Conservation (phyloP, 1,140 invertebrate genomes). For the Drosophila pseudoananassae region DNA sequence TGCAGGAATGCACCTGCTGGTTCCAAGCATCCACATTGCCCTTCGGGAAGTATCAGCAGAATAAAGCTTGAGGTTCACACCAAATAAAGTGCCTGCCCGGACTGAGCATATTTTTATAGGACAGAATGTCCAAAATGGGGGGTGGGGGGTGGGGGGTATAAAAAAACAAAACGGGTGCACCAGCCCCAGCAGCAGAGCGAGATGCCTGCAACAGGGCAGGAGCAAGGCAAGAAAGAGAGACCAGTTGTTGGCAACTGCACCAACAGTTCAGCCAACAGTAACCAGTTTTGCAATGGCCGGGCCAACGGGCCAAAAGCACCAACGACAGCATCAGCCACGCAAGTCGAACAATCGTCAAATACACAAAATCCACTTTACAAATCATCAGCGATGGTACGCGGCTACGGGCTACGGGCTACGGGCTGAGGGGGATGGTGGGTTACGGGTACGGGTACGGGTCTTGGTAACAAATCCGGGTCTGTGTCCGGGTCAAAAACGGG, state of each 20-base stretch:
- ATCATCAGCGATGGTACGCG: constrained; percentile 62
- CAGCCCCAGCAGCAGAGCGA: constrained; percentile 7
- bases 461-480: constrained; percentile 18
- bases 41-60: too few species aligned
- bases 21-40: too few species aligned
- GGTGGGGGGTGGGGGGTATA: too few species aligned
- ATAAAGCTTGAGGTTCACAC: too few species aligned
- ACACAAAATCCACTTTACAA: constrained; percentile 80
- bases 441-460: constrained; percentile 5
- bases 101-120: background rate
- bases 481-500: constrained; percentile 24
- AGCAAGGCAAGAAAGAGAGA: constrained; percentile 5
- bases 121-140: constrained; percentile 5
- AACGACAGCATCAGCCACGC: constrained; percentile 30
- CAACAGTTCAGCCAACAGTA: constrained; percentile 50
- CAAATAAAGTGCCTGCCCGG: too few species aligned
- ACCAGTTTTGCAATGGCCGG: constrained; percentile 67
- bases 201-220: constrained; percentile 1
- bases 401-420: constrained; percentile 36
- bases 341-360: constrained; percentile 78
- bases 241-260: constrained; percentile 31
- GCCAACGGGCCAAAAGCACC: constrained; percentile 23
- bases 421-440: constrained; percentile 5
- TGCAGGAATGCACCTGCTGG: too few species aligned
- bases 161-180: constrained; percentile 58